A percentile compares a stretch with the other conserved stretches of the same genome.
These are phyloP conservation scores for Azemiops feae DNA, from an alignment of 2,113 vertebrate genomes.

Conservation along the genomic window DNA sequence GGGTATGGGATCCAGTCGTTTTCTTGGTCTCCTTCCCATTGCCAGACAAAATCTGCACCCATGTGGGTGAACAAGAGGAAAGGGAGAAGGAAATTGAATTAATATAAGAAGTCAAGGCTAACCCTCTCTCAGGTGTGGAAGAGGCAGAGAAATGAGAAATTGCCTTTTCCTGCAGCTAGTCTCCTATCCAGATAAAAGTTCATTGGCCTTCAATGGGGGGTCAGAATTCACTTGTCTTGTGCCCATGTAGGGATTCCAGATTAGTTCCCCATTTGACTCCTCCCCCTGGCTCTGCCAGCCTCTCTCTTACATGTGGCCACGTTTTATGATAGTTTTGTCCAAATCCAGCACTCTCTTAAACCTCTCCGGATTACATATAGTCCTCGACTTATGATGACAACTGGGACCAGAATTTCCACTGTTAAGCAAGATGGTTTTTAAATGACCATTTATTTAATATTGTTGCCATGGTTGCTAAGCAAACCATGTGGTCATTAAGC, in stretches of 20 bases:
- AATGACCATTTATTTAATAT: background rate
- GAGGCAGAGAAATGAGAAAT: background rate
- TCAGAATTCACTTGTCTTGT: background rate
- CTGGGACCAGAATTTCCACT: background rate
- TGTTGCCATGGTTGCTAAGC: background rate
- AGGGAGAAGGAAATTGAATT: background rate
- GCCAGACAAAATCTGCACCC: slow-evolving; percentile 69
- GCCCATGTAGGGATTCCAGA: background rate
- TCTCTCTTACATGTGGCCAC: background rate
- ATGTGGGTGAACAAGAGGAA: background rate
- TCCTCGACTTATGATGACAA: no score
- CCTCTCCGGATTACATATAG: no score
- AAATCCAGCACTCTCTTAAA: no score
- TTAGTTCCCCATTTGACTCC: background rate
- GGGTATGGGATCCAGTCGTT: slow-evolving; percentile 70
- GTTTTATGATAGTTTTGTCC: background rate
- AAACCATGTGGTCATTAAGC: background rate
- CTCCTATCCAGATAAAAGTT: background rate
- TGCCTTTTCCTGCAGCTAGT: background rate
- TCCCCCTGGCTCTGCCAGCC: background rate
- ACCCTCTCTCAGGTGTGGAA: background rate
- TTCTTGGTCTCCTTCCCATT: slow-evolving; percentile 72
- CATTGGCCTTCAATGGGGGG: background rate
- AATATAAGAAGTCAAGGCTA: background rate
- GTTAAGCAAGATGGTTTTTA: background rate